Base-by-base conservation (phyloP, 2,888 invertebrate genomes). In the Agriopis leucophaearia region DNA sequence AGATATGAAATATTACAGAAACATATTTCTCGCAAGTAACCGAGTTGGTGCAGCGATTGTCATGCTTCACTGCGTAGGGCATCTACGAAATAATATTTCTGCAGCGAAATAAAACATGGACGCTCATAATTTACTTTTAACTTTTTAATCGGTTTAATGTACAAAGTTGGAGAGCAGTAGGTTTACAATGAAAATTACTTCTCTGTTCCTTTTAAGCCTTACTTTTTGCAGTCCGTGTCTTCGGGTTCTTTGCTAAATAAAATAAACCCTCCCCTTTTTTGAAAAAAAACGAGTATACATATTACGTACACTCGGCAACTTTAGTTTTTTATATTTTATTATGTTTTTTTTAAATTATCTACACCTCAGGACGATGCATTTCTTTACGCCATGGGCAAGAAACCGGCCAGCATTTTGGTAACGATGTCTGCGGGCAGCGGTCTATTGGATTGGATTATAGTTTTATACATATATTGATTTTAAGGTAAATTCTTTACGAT, bases 61-160 rank as follows among this genome's bases (percentile, higher is more conserved):
- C 69, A 78, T 78, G 81, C 73, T 71, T 74, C 72, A 78, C 74
- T 80, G 82, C 78, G 73, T 76, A 74, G 70, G 71, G 73, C 78
- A 75, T 81, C 76, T 76, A 79, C 79, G 71, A 79, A 81, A 81
- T 80, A 80, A 73, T 79, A 78, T 80, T 74, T 71, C 71, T 71
- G 71, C 71, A 70, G 74, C 70, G 71, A 72, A 75, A 75, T 74
- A 74, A 74, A 75, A 75, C 75, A 75, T 74, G 70, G 68, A 59
- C 66, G 72, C 47, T 73, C 75, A 68, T 75, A 75, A 75, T 75
- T 75, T 75, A 74, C 72, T 74, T 73, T 74, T 74, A 74, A 75
- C 75, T 75, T 75, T 75, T 74, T 75, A 75, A 75, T 75, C 75
- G 70, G 61, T 74, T 75, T 75, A 75, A 72, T 72, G 71, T 72